Base-by-base conservation (phyloP, 2,888 invertebrate genomes). In the Cantharis rufa region DNA sequence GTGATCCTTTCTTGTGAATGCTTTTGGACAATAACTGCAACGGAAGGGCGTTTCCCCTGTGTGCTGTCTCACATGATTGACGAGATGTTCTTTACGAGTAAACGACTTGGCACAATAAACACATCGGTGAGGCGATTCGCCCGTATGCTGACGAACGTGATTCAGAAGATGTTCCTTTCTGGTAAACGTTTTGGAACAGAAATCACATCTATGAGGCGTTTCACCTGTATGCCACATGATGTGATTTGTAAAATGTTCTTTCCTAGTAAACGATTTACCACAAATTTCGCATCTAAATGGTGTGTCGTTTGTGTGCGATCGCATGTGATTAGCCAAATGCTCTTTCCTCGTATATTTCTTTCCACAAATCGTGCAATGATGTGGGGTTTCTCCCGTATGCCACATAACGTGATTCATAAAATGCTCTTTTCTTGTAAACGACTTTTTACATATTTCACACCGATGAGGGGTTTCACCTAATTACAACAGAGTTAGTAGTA, bases 271-370 rank as follows among this genome's bases (percentile, higher is more conserved):
- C 82, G 94, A 94, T 89, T 96, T 96, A 88, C 95, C 94, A 89
- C 96, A 96, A 86, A 95, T 93, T 88, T 95, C 95, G 88, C 96
- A 96, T 85, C 94, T 92, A 74, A 83, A 85, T 78, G 96, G 95
- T 77, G 95, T 95, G 88, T 96, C 96, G 86, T 95, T 95, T 81
- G 95, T 95, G 88, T 96, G 96, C 79, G 95, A 95, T 83, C 95
- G 91, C 93, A 95, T 94, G 89, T 96, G 96, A 89, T 95, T 95
- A 84, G 94, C 93, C 88, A 96, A 91, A 89, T 96, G 96, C 89
- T 96, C 96, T 89, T 95, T 95, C 84, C 96, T 92, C 82, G 95
- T 95, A 88, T 95, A 96, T 89, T 95, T 95, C 90, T 96, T 96
- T 83, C 94, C 95, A 88, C 95, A 95, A 84, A 95, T 93, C 88